Conservation (phyloP, 2,797 vertebrate genomes). For the Chloroceryle amazona region DNA sequence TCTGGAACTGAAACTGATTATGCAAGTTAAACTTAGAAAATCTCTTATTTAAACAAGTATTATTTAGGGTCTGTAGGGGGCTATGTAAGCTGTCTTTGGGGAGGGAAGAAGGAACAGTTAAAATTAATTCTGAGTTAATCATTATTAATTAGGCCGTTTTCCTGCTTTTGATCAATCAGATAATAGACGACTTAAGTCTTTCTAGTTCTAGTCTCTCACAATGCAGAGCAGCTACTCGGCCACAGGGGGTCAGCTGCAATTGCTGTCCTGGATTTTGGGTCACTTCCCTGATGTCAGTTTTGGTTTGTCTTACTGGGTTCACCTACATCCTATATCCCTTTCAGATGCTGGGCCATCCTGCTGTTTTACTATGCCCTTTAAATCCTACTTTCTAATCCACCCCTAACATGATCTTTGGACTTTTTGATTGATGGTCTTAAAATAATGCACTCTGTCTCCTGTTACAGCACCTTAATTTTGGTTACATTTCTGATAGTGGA, state of each 20-base stretch:
- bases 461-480: background rate
- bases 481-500: background rate
- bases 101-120: background rate
- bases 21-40: background rate
- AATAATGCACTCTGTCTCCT: background rate
- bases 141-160: background rate
- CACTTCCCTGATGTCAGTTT: background rate
- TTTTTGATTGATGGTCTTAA: background rate
- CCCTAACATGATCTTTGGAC: background rate
- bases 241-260: background rate
- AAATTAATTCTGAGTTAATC: background rate
- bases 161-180: background rate
- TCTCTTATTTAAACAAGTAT: background rate
- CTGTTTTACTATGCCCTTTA: background rate
- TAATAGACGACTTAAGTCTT: background rate
- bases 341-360: fast-evolving
- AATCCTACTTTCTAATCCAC: background rate
- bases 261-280: background rate
- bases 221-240: background rate
- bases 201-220: background rate
- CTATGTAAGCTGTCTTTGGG: background rate
- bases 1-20: background rate
- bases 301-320: fast-evolving
- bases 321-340: background rate
- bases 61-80: background rate